Evolutionary conservation across 2,888 invertebrate genomes (phyloP), one percentile per base, ranked within the genome.

Genomic region (Hydraecia micacea): DNA sequence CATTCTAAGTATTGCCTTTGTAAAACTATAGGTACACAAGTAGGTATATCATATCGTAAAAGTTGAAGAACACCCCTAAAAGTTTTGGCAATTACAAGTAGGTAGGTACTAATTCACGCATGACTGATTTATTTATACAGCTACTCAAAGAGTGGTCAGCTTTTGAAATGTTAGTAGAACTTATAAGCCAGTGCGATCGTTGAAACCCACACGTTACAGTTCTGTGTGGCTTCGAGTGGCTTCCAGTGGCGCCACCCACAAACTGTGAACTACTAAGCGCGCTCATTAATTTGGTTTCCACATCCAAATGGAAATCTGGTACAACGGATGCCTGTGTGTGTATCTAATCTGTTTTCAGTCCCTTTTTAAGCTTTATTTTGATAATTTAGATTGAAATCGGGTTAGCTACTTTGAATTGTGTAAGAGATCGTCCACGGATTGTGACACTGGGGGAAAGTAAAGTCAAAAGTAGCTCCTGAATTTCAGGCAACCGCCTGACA

Each of bases 211-310:
- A 73, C 75, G 79, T 84, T 84, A 67, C 72, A 79, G 79, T 75
- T 83, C 75, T 52, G 46, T 79, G 70, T 73, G 79, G 79, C 63
- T 75, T 67, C 13, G 28, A 66, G 80, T 69, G 55, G 84, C 60
- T 68, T 72, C 39, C 68, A 78, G 68, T 74, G 58, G 60, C 49
- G 46, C 70, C 49, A 58, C 86, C 79, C 83, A 75, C 84, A 83
- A 75, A 86, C 84, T 73, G 75, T 62, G 55, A 86, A 83, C 79
- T 86, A 83, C 83, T 83, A 83, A 84, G 83, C 75, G 60, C 63
- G 39, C 70, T 84, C 83, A 84, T 84, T 84, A 84, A 86, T 86
- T 79, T 79, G 86, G 73, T 83, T 84, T 75, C 79, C 75, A 82
- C 70, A 86, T 79, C 73, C 86, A 71, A 86, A 86, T 86, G 83